These are phyloP conservation scores for Catostomus latipinnis DNA, from an alignment of 2,797 vertebrate species.

Conservation along the genomic window DNA sequence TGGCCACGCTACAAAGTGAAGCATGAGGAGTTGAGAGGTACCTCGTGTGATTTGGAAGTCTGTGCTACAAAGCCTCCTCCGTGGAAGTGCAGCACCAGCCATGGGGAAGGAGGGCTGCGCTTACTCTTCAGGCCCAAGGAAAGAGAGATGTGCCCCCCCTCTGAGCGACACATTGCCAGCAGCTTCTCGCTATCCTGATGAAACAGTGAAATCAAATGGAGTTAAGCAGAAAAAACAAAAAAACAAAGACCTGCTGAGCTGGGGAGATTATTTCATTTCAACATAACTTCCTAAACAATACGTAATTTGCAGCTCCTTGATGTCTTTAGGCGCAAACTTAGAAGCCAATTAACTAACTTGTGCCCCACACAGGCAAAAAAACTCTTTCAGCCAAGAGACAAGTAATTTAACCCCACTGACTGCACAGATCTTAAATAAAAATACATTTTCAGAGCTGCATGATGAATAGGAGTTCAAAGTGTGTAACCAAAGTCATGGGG, in stretches of 20 bases:
- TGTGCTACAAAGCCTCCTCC: slow-evolving; percentile 94
- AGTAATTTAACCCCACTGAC: not conserved
- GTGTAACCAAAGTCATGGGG: slow-evolving; percentile 11
- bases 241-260: not conserved
- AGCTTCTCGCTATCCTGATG: slow-evolving; percentile 86
- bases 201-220: not conserved
- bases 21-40: slow-evolving; percentile 47
- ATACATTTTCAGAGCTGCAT: not conserved
- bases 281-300: not conserved
- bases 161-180: slow-evolving; percentile 77
- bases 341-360: not conserved
- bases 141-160: slow-evolving; percentile 79
- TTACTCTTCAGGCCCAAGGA: slow-evolving; percentile 81
- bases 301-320: not conserved
- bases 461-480: slow-evolving; percentile 45
- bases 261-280: not conserved
- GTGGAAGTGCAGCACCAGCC: slow-evolving; percentile 88
- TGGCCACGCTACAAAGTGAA: too few species aligned
- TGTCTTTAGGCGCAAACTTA: not conserved
- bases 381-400: not conserved
- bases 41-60: slow-evolving; percentile 94
- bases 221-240: not conserved
- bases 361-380: slow-evolving; percentile 1
- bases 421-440: not conserved
- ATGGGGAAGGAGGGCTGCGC: slow-evolving; percentile 79